Conservation (phyloP, 2,888 invertebrate species). For the Eupithecia abbreviata region DNA sequence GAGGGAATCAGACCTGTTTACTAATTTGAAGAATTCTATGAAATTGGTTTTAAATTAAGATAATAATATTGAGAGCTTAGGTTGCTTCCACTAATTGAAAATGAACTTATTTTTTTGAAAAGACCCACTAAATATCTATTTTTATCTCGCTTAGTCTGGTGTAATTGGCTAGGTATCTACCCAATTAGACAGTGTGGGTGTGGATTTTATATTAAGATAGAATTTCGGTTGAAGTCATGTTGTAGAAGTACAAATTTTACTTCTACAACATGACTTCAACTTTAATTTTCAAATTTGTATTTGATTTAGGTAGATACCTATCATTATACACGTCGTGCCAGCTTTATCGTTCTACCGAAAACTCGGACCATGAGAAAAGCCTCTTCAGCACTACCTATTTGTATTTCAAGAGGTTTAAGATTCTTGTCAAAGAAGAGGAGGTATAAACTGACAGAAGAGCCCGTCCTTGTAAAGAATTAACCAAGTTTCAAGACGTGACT, state of each 20-base stretch:
- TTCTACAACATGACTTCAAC: too few species aligned
- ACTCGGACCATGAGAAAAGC: background rate
- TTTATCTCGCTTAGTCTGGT: background rate
- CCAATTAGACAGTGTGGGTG: background rate
- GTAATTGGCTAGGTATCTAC: too few species aligned
- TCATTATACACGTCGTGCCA: too few species aligned
- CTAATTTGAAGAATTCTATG: background rate
- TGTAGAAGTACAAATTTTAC: too few species aligned
- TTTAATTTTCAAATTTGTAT: too few species aligned
- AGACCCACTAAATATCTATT: background rate
- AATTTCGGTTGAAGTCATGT: background rate
- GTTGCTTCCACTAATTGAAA: background rate
- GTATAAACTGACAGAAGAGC: constrained; percentile 25
- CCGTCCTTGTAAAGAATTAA: constrained; percentile 39
- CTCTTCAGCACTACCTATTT: background rate
- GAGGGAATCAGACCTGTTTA: background rate
- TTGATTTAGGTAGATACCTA: too few species aligned
- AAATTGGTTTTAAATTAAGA: background rate
- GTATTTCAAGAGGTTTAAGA: constrained; percentile 17
- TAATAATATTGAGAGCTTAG: background rate
- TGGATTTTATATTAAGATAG: background rate
- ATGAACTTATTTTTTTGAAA: background rate
- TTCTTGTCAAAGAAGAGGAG: constrained; percentile 29
- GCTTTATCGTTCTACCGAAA: too few species aligned
- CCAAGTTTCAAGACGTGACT: constrained; percentile 44